A percentile compares a stretch with the other conserved stretches of the same genome.
These are phyloP conservation scores for Aricia agestis DNA, from an alignment of 1,140 invertebrate species.

Conservation along the genomic window DNA sequence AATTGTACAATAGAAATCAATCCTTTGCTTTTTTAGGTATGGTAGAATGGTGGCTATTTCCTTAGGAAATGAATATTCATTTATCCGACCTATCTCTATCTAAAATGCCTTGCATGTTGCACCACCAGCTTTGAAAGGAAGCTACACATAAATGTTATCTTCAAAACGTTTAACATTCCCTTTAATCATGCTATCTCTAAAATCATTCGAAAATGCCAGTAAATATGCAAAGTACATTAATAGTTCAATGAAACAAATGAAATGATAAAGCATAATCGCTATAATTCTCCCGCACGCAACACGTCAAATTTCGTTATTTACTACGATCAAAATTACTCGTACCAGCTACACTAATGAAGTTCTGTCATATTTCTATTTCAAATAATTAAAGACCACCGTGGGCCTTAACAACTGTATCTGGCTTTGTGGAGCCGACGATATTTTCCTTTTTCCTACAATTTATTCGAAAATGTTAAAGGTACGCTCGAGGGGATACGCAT, in stretches of 20 bases:
- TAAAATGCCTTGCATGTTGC: too few species aligned
- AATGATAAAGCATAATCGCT: slow-evolving; percentile 20
- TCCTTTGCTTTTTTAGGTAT: too few species aligned
- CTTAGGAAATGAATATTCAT: too few species aligned
- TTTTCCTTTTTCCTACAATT: slow-evolving; percentile 54
- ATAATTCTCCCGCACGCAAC: slow-evolving; percentile 28
- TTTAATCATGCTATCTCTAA: slow-evolving; percentile 6
- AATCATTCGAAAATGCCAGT: not conserved
- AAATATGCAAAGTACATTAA: slow-evolving; percentile 12
- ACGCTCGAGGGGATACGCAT: slow-evolving; percentile 46
- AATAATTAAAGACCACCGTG: slow-evolving; percentile 70
- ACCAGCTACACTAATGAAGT: slow-evolving; percentile 54
- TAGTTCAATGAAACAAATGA: slow-evolving; percentile 20
- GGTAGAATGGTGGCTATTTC: too few species aligned
- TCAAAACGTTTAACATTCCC: not conserved
- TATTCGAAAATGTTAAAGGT: slow-evolving; percentile 57
- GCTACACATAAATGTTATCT: not conserved
- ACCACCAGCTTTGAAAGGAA: not conserved
- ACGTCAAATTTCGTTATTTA: slow-evolving; percentile 50
- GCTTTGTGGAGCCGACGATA: slow-evolving; percentile 63
- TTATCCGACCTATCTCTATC: too few species aligned
- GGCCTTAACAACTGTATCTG: slow-evolving; percentile 59
- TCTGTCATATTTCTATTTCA: slow-evolving; percentile 65
- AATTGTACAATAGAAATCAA: too few species aligned
- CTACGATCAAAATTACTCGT: slow-evolving; percentile 44